Conservation (phyloP, 2,888 invertebrate genomes). For the Xiphydria camelus region DNA sequence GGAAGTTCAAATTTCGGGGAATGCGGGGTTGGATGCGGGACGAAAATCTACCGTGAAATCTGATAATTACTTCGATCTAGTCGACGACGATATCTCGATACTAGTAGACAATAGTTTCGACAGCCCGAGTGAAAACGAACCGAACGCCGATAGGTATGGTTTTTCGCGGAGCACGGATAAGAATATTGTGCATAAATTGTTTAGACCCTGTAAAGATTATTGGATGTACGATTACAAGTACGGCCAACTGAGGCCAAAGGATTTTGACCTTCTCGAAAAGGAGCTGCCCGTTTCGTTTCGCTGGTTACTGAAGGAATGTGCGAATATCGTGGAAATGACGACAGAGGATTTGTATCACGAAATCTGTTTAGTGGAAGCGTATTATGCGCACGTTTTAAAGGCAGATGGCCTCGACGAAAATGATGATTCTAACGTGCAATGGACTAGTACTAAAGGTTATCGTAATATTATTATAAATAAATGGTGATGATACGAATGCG, state of each 20-base stretch:
- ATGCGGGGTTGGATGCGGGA: too few relatives aligned
- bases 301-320: slow-evolving; percentile 55
- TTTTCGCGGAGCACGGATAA: neutral
- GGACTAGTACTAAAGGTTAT: too few relatives aligned
- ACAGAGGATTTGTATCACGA: slow-evolving; percentile 51
- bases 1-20: too few relatives aligned
- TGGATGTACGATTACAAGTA: slow-evolving; percentile 45
- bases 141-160: too few relatives aligned
- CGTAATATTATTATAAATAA: too few relatives aligned
- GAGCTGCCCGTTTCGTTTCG: slow-evolving; percentile 49
- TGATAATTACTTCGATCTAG: slow-evolving; percentile 4
- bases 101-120: slow-evolving; percentile 13
- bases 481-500: too few relatives aligned
- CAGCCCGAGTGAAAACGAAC: slow-evolving; percentile 1
- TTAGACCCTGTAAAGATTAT: slow-evolving; percentile 47
- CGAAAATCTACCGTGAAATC: too few relatives aligned
- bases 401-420: too few relatives aligned
- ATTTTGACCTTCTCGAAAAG: slow-evolving; percentile 43
- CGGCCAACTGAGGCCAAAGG: slow-evolving; percentile 37
- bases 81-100: slow-evolving; percentile 22
- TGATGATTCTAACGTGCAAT: too few relatives aligned
- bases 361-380: slow-evolving; percentile 48
- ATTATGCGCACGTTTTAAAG: slow-evolving; percentile 34
- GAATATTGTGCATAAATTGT: slow-evolving; percentile 25
- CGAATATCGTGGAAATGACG: slow-evolving; percentile 44